A percentile compares a stretch with the other conserved stretches of the same genome.
Conservation (phyloP, 1,140 invertebrate genomes). For the Drosophila ironensis region DNA sequence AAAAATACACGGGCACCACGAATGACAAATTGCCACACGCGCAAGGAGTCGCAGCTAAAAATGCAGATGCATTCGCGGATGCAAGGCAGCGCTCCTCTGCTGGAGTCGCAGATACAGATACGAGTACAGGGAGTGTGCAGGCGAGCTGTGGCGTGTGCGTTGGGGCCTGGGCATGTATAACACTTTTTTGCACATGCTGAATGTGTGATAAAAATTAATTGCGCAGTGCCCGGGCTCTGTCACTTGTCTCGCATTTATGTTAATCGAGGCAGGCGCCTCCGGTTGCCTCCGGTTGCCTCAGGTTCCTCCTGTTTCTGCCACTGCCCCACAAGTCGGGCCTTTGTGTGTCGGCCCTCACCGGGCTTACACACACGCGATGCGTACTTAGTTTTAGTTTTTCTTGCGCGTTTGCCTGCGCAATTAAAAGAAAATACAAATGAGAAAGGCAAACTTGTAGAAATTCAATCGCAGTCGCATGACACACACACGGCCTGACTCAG, state of each 20-base stretch:
- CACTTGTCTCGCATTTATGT: conserved; percentile 47
- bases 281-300: too few relatives aligned
- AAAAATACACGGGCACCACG: conserved; percentile 29
- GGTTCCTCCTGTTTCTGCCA: too few relatives aligned
- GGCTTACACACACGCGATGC: conserved; percentile 8
- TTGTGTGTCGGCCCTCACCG: conserved; percentile 55
- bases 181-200: conserved; percentile 71
- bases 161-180: conserved; percentile 21
- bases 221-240: conserved; percentile 49
- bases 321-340: conserved; percentile 39
- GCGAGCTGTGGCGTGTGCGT: too few relatives aligned
- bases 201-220: conserved; percentile 81
- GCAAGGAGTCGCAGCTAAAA: conserved; percentile 13
- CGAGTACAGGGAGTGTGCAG: not conserved
- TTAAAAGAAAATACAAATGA: too few relatives aligned
- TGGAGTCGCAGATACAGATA: not conserved
- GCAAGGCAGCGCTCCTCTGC: too few relatives aligned
- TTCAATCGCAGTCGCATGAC: conserved; percentile 63
- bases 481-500: conserved; percentile 32
- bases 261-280: conserved; percentile 55
- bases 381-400: conserved; percentile 32
- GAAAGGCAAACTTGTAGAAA: conserved; percentile 65
- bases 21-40: conserved; percentile 66
- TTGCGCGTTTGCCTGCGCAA: conserved; percentile 54
- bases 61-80: conserved; percentile 20